Base-by-base conservation (phyloP, 2,888 invertebrate genomes). In the Dioctria rufipes region DNA sequence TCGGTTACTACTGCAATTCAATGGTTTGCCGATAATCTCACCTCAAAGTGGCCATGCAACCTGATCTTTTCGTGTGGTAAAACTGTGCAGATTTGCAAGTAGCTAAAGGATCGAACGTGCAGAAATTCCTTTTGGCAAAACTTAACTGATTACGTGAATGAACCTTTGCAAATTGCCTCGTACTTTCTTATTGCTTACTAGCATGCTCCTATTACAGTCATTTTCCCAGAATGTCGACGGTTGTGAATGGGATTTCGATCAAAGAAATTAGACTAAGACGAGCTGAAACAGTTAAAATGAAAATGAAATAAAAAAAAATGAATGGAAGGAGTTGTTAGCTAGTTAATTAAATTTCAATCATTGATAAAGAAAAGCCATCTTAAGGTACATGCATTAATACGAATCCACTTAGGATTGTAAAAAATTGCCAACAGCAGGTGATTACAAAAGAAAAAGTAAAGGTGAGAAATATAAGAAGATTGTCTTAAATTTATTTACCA, bases 261-360 rank as follows among this genome's bases (percentile, higher is more conserved):
- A 61, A 25, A 25, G 25, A 8, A 61, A 61, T 37, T 61, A 4
- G 25, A 61, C 25, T 61, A 25, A 37, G 25, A 61, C 37, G 61
- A 37, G 37, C 37, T 61, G 61, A 61, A 61, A 25, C 25, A 8
- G 61, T 25, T 37, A 37, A 61, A 61, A 25, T 8, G 5, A 25
- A n/a, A 61, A 25, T 61, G 61, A 61, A 61, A n/a, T n/a, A n/a
- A 13, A 13, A 58, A 58, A 58, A 58, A 58, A 61, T 61, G 61
- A 3, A 46, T 5, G 25, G 25, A 61, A 61, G 61, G 25, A 61
- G 61, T 61, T 61, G 61, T 61, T 61, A 25, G 61, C 13, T 61
- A 37, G 61, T 61, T 61, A 61, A 61, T 61, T 61, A 61, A 61
- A 61, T 61, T 61, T 61, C 61, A 61, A 61, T 61, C 61, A 37